Evolutionary conservation across 2,113 vertebrate species (phyloP).

Genomic region (Hucho hucho): DNA sequence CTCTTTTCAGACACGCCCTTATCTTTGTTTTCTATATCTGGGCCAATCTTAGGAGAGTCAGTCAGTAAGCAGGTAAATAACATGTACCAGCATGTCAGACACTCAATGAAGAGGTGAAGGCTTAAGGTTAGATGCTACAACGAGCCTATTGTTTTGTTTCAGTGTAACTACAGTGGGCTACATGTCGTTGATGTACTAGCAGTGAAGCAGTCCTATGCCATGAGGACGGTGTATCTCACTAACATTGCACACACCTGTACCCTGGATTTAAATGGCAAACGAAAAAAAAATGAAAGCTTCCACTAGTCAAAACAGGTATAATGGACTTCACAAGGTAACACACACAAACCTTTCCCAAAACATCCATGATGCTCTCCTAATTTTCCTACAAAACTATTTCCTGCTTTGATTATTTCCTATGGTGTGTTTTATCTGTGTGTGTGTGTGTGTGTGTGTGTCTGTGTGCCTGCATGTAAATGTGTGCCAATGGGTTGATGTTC

Average conservation of each 20-base stretch:
- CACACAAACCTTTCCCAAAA: not conserved
- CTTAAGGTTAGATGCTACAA: conserved; percentile 6
- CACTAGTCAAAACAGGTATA: too few species aligned
- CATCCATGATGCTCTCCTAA: not conserved
- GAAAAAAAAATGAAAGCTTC: too few species aligned
- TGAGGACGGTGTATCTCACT: not conserved
- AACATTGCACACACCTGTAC: too few species aligned
- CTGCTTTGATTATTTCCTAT: conserved; percentile 13
- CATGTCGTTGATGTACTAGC: not conserved
- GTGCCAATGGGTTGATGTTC: not conserved
- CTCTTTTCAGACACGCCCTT: not conserved
- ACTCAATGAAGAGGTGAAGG: conserved; percentile 17
- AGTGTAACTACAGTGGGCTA: not conserved
- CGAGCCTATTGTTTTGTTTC: conserved; percentile 9
- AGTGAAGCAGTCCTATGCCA: not conserved
- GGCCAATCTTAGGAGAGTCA: conserved; percentile 10
- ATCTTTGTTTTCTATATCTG: conserved; percentile 10
- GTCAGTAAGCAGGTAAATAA: not conserved
- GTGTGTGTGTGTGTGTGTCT: not conserved
- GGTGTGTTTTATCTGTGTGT: too few species aligned
- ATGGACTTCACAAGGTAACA: too few species aligned
- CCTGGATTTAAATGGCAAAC: too few species aligned
- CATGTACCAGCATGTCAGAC: conserved; percentile 16
- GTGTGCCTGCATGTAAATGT: not conserved
- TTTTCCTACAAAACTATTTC: conserved; percentile 21